These are phyloP conservation scores for Liasis olivaceus DNA, from an alignment of 2,797 vertebrate genomes.

Conservation along the genomic window DNA sequence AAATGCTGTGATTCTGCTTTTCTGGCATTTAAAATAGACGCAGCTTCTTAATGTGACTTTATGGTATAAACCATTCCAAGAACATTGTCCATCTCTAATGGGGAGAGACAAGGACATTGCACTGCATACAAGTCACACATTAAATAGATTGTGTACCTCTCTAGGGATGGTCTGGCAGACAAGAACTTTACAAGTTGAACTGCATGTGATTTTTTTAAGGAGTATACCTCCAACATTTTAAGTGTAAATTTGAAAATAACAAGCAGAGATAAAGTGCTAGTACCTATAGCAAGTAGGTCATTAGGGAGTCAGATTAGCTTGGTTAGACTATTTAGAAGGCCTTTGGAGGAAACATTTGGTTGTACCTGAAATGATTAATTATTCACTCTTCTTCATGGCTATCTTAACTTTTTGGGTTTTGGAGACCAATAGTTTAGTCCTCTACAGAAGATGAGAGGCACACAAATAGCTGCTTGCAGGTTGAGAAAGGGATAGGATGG, in stretches of 20 bases:
- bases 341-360: background rate
- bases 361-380: background rate
- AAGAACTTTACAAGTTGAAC: background rate
- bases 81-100: background rate
- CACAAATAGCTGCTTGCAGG: background rate
- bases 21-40: slow-evolving; percentile 28
- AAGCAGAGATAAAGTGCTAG: background rate
- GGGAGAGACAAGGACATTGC: background rate
- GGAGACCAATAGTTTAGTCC: background rate
- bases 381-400: background rate
- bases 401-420: background rate
- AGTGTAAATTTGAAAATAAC: background rate
- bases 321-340: background rate
- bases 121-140: background rate
- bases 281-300: no score
- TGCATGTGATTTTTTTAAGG: background rate
- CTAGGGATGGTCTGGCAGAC: background rate
- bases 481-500: background rate
- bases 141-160: background rate
- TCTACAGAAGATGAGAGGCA: background rate
- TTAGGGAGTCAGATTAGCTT: background rate
- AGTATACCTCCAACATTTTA: background rate
- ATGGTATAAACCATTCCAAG: background rate
- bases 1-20: background rate
- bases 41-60: background rate